These are phyloP conservation scores for Galerucella nymphaeae DNA, from an alignment of 2,888 invertebrate species.

Conservation along the genomic window DNA sequence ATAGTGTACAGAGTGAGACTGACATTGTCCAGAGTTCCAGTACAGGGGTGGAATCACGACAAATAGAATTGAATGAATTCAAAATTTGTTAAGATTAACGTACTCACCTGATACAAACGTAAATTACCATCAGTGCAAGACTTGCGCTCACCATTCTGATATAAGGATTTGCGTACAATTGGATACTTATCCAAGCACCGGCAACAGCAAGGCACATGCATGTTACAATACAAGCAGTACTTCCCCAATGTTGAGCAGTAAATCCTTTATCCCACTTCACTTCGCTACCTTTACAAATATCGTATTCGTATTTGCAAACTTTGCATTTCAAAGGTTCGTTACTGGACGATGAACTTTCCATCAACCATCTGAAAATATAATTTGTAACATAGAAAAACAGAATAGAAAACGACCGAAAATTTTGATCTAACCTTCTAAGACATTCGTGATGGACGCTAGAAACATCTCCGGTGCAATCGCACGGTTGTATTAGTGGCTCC, in stretches of 20 bases:
- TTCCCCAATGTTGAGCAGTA: constrained; percentile 85
- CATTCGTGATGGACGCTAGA: constrained; percentile 93
- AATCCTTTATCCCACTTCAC: constrained; percentile 88
- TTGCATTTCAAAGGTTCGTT: constrained; percentile 72
- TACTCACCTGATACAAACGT: constrained; percentile 82
- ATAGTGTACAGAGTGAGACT: too few species aligned
- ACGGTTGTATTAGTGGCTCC: constrained; percentile 89
- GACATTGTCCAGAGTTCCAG: too few species aligned
- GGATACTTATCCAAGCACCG: constrained; percentile 83
- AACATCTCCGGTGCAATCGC: constrained; percentile 92
- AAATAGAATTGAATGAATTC: too few species aligned
- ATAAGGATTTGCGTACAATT: constrained; percentile 81
- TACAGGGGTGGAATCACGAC: too few species aligned
- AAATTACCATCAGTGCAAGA: constrained; percentile 82
- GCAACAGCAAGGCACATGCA: constrained; percentile 82
- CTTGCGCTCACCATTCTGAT: constrained; percentile 85
- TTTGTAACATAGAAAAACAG: neutral
- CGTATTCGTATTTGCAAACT: constrained; percentile 86
- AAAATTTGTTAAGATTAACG: neutral
- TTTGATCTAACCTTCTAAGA: constrained; percentile 70
- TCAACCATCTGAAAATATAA: constrained; percentile 73
- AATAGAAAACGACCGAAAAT: too few species aligned
- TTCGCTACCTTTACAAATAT: constrained; percentile 80
- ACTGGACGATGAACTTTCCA: constrained; percentile 72
- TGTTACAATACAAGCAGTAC: constrained; percentile 82